These are phyloP conservation scores for Brachypterus glaber DNA, from an alignment of 2,888 invertebrate species.

Conservation along the genomic window DNA sequence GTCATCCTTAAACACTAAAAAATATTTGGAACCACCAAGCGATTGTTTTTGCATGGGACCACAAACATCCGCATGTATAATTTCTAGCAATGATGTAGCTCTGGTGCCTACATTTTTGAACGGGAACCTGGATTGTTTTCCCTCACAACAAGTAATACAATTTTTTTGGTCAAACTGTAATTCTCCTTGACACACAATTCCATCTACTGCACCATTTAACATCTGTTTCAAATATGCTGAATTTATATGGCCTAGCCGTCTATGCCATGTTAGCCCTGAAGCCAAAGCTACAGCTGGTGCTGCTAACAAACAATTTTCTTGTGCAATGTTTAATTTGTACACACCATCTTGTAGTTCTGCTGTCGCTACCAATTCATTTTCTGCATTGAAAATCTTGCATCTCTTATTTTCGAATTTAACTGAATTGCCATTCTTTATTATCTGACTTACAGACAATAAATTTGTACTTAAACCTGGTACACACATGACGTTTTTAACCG, in stretches of 20 bases:
- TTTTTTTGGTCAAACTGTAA: neutral
- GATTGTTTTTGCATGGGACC: slow-evolving; percentile 24
- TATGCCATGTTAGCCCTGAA: slow-evolving; percentile 16
- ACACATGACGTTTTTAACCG: neutral
- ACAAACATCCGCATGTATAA: slow-evolving; percentile 18
- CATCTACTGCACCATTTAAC: slow-evolving; percentile 7
- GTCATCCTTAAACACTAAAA: slow-evolving; percentile 30
- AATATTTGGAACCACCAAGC: slow-evolving; percentile 21
- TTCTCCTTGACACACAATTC: neutral
- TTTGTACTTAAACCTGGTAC: neutral
- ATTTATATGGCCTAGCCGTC: slow-evolving; percentile 19
- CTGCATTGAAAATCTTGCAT: slow-evolving; percentile 21
- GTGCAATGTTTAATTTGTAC: slow-evolving; percentile 17
- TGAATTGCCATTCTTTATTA: slow-evolving; percentile 22
- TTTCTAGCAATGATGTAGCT: slow-evolving; percentile 10
- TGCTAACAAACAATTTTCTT: neutral
- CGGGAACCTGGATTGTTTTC: slow-evolving; percentile 7
- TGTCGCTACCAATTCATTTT: slow-evolving; percentile 15
- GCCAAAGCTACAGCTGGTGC: neutral
- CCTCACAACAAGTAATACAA: slow-evolving; percentile 5
- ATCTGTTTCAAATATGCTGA: slow-evolving; percentile 10
- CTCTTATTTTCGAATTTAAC: slow-evolving; percentile 19
- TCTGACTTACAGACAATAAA: slow-evolving; percentile 12
- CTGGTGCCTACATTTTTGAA: slow-evolving; percentile 18
- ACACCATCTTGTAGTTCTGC: slow-evolving; percentile 18